These are phyloP conservation scores for Coreoperca whiteheadi DNA, from an alignment of 2,113 vertebrate species.

Conservation along the genomic window DNA sequence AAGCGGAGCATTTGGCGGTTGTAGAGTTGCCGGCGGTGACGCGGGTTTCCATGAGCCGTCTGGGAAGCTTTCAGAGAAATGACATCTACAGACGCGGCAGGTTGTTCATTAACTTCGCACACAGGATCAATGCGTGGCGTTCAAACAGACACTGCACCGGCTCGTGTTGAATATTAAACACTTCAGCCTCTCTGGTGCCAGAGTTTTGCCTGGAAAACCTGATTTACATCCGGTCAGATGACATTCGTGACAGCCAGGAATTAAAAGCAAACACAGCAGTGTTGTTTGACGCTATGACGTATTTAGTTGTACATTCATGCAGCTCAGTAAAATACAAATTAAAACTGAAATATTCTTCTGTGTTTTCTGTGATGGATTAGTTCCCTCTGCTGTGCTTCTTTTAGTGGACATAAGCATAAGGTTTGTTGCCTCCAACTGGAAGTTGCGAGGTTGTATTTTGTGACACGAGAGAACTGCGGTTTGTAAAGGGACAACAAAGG, in stretches of 20 bases:
- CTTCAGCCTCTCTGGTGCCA: not conserved
- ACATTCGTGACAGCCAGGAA: not conserved
- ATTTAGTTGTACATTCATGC: not conserved
- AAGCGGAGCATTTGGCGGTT: no score
- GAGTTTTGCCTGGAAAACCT: not conserved
- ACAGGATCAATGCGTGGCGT: not conserved
- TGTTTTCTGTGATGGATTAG: not conserved
- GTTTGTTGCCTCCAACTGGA: no score
- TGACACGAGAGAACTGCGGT: no score
- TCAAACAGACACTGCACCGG: not conserved
- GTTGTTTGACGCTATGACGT: not conserved
- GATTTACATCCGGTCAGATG: not conserved
- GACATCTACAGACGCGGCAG: not conserved
- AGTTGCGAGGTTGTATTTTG: not conserved
- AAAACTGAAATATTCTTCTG: not conserved
- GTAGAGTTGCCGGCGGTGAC: not conserved
- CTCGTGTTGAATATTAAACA: slow-evolving; percentile 17
- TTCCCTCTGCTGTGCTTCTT: not conserved
- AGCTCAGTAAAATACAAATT: no score
- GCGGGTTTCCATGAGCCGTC: not conserved
- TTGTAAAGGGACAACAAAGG: no score
- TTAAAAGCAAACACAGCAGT: not conserved
- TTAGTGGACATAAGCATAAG: no score
- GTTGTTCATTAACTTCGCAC: slow-evolving; percentile 34
- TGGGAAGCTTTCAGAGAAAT: slow-evolving; percentile 1